Evolutionary conservation across 2,888 invertebrate genomes (phyloP), one percentile per base, ranked within the genome.

Genomic region (Synanthedon vespiformis): DNA sequence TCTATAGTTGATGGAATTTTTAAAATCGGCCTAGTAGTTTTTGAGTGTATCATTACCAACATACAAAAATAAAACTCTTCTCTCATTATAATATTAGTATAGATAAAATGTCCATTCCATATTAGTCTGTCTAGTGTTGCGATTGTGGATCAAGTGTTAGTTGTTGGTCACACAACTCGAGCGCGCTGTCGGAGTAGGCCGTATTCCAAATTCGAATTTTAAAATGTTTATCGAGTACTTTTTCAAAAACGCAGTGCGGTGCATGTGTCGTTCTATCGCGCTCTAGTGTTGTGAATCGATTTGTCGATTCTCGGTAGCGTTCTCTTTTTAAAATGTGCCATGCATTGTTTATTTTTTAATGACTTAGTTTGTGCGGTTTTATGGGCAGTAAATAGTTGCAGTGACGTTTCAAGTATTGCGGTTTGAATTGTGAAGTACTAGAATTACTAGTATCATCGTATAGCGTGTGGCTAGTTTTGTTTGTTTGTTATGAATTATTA

Each of bases 161-260:
- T 53, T 51, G 57, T 53, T 51, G 56, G 60, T 57, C 61, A 61
- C 58, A 63, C 56, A 57, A 55, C 52, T 51, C 51, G n/a, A 50
- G 57, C 53, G 54, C 52, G 55, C 56, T 54, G 56, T 53, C 53
- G 58, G 61, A 52, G 54, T 49, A 54, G 60, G 60, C 59, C 59
- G 62, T 57, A 57, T 58, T 58, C 50, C 13, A 53, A 55, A 49
- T 51, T 34, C 27, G 51, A 54, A 61, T 57, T 55, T 12, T 18
- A n/a, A 16, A 14, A 44, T 44, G 13, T 49, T 48, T n/a, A 18
- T 22, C n/a, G 50, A 40, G 40, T 50, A 50, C 40, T 50, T 54
- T 52, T 50, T 48, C n/a, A n/a, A 49, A 52, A 51, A 47, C n/a
- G 12, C 22, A 40, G 12, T 41, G 40, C 22, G 47, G 52, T 12